These are phyloP conservation scores for Pelagia noctiluca DNA, from an alignment of 30 jellyfish, hydroid and myxozoan species.

Conservation along the genomic window DNA sequence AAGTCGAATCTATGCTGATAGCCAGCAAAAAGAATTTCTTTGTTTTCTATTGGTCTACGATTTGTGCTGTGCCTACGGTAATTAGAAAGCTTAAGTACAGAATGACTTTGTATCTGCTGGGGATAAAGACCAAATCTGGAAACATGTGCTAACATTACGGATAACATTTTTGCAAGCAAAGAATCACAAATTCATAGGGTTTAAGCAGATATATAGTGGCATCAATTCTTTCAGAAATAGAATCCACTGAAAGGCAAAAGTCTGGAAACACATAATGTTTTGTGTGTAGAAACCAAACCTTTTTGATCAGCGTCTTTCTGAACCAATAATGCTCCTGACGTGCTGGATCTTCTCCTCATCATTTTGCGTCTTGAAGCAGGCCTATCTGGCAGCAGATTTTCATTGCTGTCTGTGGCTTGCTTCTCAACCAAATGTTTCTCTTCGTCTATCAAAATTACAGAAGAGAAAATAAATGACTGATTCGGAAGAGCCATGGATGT, in stretches of 20 bases:
- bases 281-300: not conserved
- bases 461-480: not conserved
- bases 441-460: too few species aligned
- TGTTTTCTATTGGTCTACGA: too few species aligned
- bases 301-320: not conserved
- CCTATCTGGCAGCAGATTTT: conserved; percentile 32
- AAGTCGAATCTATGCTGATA: too few species aligned
- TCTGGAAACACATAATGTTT: too few species aligned
- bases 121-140: too few species aligned
- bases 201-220: not conserved
- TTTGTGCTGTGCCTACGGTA: too few species aligned
- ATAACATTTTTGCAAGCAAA: not conserved
- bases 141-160: not conserved
- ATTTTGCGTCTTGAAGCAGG: conserved; percentile 1
- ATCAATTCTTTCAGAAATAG: not conserved
- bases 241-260: not conserved
- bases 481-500: not conserved
- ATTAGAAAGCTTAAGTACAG: too few species aligned
- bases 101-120: too few species aligned
- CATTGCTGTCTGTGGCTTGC: conserved; percentile 31
- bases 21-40: too few species aligned
- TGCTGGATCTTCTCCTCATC: conserved; percentile 63
- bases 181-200: not conserved
- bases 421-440: not conserved
- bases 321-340: conserved; percentile 54